Evolutionary conservation across 2,888 invertebrate genomes (phyloP), one percentile per base, ranked within the genome.

Genomic region (Amiota minor): DNA sequence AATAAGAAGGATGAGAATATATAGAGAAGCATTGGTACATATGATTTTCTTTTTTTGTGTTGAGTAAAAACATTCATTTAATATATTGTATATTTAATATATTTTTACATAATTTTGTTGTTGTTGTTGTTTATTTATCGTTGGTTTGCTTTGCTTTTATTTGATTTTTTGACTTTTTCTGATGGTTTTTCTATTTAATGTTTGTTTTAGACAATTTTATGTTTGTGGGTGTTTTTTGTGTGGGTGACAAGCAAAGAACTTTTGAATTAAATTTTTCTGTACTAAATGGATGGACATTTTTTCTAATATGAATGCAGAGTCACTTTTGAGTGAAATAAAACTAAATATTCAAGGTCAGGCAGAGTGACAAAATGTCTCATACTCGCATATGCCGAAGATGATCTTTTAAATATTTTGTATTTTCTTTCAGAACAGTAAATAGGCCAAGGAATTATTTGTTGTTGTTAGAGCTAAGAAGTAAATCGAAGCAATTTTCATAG

Each of bases 271-370:
- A 65, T 61, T 61, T 61, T 61, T 9, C 3, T 59, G 18, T 59
- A 59, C 35, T 35, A 35, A 35, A 6, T 35, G 35, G 6, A n/a
- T 53, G 53, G n/a, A 53, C 53, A 53, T 53, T 53, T 12, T 53
- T 0, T 53, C 12, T 53, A 53, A n/a, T 53, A n/a, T 53, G 53
- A 14, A 50, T 23, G 1, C 6, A 35, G 35, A 35, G 35, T 35
- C 53, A 53, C 12, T 53, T n/a, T 53, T 53, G 12, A 1, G 6
- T 53, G 14, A 62, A 23, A 14, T 16, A 35, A 53, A 53, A 62
- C 16, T 59, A 16, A 59, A 11, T 14, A 18, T 53, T 68, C 67
- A 68, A 68, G 67, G 67, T 68, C 67, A 68, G 53, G 14, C 35
- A 18, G 18, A 59, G 59, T 59, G 18, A 18, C 0, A 1, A 9